Base-by-base conservation (phyloP, 2,888 invertebrate genomes). In the Thymelicus acteon region DNA sequence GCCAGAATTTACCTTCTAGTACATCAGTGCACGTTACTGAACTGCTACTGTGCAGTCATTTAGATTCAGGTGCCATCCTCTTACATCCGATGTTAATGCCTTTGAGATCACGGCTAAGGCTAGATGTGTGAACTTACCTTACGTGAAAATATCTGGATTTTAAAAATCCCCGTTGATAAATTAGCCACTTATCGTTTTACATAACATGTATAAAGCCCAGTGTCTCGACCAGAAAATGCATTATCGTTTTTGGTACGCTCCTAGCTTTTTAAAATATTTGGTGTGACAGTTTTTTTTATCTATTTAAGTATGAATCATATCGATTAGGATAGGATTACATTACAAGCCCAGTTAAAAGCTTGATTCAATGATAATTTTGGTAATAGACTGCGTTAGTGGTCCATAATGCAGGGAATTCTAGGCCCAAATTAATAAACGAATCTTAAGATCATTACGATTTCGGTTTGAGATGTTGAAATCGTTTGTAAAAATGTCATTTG, bases 61-160 rank as follows among this genome's bases (percentile, higher is more conserved):
- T 82, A 79, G 81, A 85, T 86, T 85, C 44, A 2, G 12, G 44
- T 12, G 44, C 44, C 44, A 79, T 82, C 31, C 76, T 74, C 74
- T 75, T 78, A 80, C 82, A 79, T 80, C 80, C 80, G 77, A 80
- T 80, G 81, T 84, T 86, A 86, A 87, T 86, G 84, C 78, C 76
- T 78, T 74, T 76, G 76, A 74, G 72, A 75, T 60, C 39, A 67
- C 48, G 37, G 15, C 19, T 24, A 66, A 67, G 57, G 54, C 49
- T 60, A 60, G 44, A 31, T 47, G 24, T 57, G 44, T 8, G 24
- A 19, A 8, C n/a, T 47, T 13, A 62, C n/a, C 37, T 10, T 40
- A 64, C 40, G 54, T 52, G 15, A 52, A 15, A 24, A 1, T 31
- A 57, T 15, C 57, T 57, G 6, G 13, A 37, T 12, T 31, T 31